A percentile compares a stretch with the other conserved stretches of the same genome.
These are phyloP conservation scores for Bettongia penicillata DNA, from an alignment of 2,113 vertebrate genomes.

Conservation along the genomic window DNA sequence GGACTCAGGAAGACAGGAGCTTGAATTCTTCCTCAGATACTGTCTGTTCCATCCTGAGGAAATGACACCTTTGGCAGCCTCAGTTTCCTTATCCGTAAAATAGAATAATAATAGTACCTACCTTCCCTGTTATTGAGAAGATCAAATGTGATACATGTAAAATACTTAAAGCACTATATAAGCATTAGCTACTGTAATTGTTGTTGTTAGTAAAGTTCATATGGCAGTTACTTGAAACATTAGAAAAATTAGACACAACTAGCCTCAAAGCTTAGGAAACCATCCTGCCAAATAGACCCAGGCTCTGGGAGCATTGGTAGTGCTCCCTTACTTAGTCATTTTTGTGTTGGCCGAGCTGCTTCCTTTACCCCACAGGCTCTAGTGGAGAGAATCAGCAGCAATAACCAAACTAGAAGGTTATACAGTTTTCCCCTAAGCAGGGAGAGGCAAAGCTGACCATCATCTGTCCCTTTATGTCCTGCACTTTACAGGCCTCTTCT, in stretches of 20 bases:
- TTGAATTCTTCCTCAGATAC: neutral
- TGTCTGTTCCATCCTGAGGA: neutral
- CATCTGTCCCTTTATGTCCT: neutral
- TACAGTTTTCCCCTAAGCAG: slow-evolving; percentile 2
- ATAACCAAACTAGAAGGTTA: neutral
- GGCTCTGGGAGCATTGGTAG: neutral
- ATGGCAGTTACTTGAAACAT: slow-evolving; percentile 16
- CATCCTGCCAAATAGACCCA: neutral
- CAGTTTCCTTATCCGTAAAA: neutral
- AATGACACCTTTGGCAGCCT: neutral
- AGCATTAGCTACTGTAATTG: neutral
- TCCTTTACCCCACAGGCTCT: neutral
- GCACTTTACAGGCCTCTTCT: neutral
- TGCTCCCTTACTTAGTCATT: neutral
- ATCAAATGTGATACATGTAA: neutral
- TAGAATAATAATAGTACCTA: neutral
- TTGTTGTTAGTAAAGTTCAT: slow-evolving; percentile 22
- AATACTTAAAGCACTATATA: neutral
- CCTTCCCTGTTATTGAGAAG: neutral
- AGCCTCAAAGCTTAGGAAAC: neutral
- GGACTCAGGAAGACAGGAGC: neutral
- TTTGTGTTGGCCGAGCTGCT: neutral
- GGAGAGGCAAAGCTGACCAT: neutral
- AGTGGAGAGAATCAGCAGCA: neutral
- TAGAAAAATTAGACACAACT: slow-evolving; percentile 25